Base-by-base conservation (phyloP, 2,888 invertebrate genomes). In the Acholoe squamosa region DNA sequence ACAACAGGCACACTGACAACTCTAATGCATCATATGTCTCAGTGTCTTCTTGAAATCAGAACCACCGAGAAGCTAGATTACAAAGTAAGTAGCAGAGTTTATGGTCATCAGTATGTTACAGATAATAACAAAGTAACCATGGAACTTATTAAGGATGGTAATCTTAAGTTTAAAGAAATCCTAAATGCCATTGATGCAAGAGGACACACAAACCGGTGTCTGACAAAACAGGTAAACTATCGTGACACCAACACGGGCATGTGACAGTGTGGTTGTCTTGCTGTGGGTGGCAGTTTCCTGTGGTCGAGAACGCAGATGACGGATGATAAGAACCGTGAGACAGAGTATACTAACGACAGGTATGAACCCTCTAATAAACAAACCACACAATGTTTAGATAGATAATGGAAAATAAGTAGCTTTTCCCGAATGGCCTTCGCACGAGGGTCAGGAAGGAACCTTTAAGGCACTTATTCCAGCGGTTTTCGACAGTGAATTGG, bases 61-160 rank as follows among this genome's bases (percentile, higher is more conserved):
- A 25, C 71, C 71, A 71, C 71, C 12, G n/a, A 71, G 7, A 7
- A 71, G 14, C 5, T 71, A 71, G 3, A 71, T 71, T 3, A 71
- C 28, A 28, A 71, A 71, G 71, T 71, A 28, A 71, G 71, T 71
- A 28, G 71, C 71, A 14, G 71, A 71, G 71, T 71, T 71, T 1
- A 71, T 28, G 25, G 71, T 71, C 25, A 71, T 3, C 71, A 71
- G 31, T 28, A 71, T 71, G 28, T 71, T 71, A 28, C 28, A 28
- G 71, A 28, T 28, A 7, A 71, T 25, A 1, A 71, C 71, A 16
- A 71, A 71, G 71, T 71, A 71, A 16, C 31, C 28, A 16, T 71
- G 71, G 71, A 71, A 71, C 28, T 71, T 16, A 28, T 71, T 71
- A 7, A 71, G 71, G 28, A 0, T 25, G 71, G 14, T 1, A 16